Evolutionary conservation across 2,797 vertebrate genomes (phyloP).

Genomic region (Crocodylus rhombifer): DNA sequence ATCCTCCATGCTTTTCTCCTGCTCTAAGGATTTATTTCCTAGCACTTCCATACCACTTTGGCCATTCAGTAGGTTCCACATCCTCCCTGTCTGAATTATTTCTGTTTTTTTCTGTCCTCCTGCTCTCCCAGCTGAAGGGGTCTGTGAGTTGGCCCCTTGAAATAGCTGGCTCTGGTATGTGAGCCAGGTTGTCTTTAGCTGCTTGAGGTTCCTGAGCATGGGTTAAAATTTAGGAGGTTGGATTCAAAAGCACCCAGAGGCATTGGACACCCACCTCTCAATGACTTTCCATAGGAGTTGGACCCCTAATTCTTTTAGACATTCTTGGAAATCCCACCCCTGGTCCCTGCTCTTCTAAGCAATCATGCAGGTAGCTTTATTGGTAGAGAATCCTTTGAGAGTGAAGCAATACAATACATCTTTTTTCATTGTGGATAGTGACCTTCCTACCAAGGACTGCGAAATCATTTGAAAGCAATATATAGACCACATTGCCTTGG

Average conservation of each 20-base stretch:
- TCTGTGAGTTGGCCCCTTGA: neutral
- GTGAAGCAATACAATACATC: neutral
- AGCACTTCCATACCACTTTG: neutral
- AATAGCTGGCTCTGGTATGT: too few species aligned
- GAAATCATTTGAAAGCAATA: neutral
- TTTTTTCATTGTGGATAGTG: neutral
- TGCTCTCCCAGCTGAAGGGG: neutral
- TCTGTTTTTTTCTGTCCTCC: neutral
- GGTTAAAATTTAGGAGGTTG: neutral
- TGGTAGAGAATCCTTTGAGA: neutral
- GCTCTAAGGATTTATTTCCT: neutral
- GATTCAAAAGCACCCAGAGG: neutral
- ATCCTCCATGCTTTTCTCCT: neutral
- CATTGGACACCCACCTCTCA: fast-evolving
- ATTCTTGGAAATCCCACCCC: neutral
- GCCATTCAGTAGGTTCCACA: neutral
- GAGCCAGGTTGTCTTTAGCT: neutral
- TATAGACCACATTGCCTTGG: neutral
- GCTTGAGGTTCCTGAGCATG: neutral
- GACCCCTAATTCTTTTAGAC: neutral
- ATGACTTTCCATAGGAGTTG: neutral
- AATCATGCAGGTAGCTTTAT: neutral
- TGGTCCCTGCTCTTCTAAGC: neutral
- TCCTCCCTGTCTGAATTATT: neutral
- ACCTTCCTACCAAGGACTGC: neutral